Percentiles rank a stretch among this genome's conserved stretches.
Conservation (phyloP, 2,888 invertebrate genomes). For the Ptycholaimellus sp. region DNA sequence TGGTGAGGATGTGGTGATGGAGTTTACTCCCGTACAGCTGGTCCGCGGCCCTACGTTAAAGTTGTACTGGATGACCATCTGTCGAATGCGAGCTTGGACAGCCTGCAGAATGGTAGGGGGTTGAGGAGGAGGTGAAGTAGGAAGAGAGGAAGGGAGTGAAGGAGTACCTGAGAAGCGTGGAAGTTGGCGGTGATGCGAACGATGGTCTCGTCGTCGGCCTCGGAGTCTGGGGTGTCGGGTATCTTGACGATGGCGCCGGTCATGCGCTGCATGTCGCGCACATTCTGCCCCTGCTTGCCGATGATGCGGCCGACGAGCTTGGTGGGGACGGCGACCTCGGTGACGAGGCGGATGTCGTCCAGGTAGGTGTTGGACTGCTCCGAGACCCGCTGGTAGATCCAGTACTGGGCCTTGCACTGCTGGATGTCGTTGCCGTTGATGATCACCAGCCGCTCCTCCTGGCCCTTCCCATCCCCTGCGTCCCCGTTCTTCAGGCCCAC, state of each 20-base stretch:
- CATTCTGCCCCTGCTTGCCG: constrained; percentile 86
- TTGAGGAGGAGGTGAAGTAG: too few relatives aligned
- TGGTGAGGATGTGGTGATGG: too few relatives aligned
- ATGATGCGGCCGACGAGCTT: constrained; percentile 81
- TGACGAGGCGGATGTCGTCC: constrained; percentile 61
- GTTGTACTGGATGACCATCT: too few relatives aligned
- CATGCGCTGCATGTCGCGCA: constrained; percentile 68
- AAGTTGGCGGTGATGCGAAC: constrained; percentile 84
- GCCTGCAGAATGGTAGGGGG: too few relatives aligned
- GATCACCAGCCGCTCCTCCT: constrained; percentile 28
- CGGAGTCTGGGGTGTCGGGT: too few relatives aligned
- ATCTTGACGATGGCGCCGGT: constrained; percentile 57
- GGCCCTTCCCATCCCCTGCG: constrained; percentile 3
- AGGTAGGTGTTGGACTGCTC: constrained; percentile 31
- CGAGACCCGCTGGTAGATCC: constrained; percentile 89
- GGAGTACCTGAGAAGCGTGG: constrained; percentile 85
- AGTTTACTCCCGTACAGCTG: too few relatives aligned
- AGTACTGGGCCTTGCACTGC: constrained; percentile 57
- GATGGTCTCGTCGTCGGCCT: too few relatives aligned
- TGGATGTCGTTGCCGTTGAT: constrained; percentile 29
- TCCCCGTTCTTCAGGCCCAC: constrained; percentile 3
- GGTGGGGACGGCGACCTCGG: constrained; percentile 68
- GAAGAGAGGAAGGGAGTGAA: too few relatives aligned
- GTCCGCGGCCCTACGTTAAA: too few relatives aligned
- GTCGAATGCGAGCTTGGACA: too few relatives aligned